Base-by-base conservation (phyloP, 2,888 invertebrate genomes). In the Campoplex capitator region DNA sequence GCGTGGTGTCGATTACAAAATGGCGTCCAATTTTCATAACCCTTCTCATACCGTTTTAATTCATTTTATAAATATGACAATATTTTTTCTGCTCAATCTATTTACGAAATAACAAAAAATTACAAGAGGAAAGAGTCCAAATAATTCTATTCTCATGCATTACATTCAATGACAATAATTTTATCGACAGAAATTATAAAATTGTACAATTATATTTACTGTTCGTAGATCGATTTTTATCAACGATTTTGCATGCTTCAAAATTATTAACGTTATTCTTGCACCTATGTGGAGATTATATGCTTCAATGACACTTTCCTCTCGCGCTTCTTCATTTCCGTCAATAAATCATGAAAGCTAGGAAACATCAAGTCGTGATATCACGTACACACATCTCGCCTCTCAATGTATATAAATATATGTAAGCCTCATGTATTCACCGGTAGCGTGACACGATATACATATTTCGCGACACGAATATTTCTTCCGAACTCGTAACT, bases 1-100 rank as follows among this genome's bases (percentile, higher is more conserved):
- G 93, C 92, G 83, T 32, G 92, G 88, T 91, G 84, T 89, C 85
- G 86, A 86, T 92, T 92, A 90, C 92, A 93, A 93, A 93, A 93
- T 93, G 93, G 93, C 89, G 89, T 51, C 32, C 79, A 6, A 70
- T 75, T 73, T 76, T 79, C 88, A 88, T 82, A 89, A 70, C 56
- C 80, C 35, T n/a, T 58, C 38, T 73, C 54, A 54, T 73, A 13
- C n/a, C 9, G 35, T 79, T 71, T 84, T 79, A 48, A 32, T 23
- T 70, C 54, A 62, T 28, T 62, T 4, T 9, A 58, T 18, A 45
- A 32, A 62, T 13, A 28, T 4, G 28, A 0, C 3, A 4, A 32
- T 16, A 32, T 32, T 32, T 51, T 28, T 9, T 11, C 28, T 28
- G 3, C 13, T 58, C 45, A 1, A 45, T 45, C 45, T 1, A 45